Conservation (phyloP, 2,888 invertebrate species). For the Parascotia fuliginaria region DNA sequence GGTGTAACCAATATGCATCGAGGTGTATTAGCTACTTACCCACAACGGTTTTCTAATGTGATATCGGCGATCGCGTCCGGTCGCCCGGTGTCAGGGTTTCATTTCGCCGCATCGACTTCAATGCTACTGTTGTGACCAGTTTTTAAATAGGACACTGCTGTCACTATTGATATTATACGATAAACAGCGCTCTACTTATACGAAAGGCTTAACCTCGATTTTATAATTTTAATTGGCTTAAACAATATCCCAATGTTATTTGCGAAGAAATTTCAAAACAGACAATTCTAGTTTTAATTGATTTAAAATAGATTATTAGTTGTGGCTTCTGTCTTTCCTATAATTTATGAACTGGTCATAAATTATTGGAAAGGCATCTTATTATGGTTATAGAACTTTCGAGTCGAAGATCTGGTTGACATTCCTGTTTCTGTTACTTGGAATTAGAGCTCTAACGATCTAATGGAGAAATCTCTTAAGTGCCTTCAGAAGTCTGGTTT, state of each 20-base stretch:
- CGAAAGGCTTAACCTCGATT: slow-evolving; percentile 7
- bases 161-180: slow-evolving; percentile 23
- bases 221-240: slow-evolving; percentile 7
- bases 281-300: slow-evolving; percentile 19
- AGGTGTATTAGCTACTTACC: slow-evolving; percentile 51
- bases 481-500: slow-evolving; percentile 22
- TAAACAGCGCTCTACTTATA: slow-evolving; percentile 9
- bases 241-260: slow-evolving; percentile 11
- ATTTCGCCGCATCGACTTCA: slow-evolving; percentile 50
- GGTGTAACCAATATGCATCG: slow-evolving; percentile 63
- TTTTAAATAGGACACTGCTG: slow-evolving; percentile 46
- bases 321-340: slow-evolving; percentile 31
- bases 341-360: no score
- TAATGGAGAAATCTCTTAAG: slow-evolving; percentile 30
- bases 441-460: slow-evolving; percentile 23
- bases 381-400: slow-evolving; percentile 31
- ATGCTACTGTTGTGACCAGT: slow-evolving; percentile 49
- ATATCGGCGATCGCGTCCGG: slow-evolving; percentile 64
- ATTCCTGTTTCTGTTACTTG: slow-evolving; percentile 29
- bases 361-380: slow-evolving; percentile 17
- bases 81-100: slow-evolving; percentile 61
- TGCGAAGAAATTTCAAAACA: slow-evolving; percentile 2
- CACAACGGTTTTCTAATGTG: slow-evolving; percentile 70
- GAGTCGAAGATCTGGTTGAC: slow-evolving; percentile 22
- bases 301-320: slow-evolving; percentile 19